Evolutionary conservation across 2,113 vertebrate species (phyloP).

Genomic region (Poeciliopsis prolifica): DNA sequence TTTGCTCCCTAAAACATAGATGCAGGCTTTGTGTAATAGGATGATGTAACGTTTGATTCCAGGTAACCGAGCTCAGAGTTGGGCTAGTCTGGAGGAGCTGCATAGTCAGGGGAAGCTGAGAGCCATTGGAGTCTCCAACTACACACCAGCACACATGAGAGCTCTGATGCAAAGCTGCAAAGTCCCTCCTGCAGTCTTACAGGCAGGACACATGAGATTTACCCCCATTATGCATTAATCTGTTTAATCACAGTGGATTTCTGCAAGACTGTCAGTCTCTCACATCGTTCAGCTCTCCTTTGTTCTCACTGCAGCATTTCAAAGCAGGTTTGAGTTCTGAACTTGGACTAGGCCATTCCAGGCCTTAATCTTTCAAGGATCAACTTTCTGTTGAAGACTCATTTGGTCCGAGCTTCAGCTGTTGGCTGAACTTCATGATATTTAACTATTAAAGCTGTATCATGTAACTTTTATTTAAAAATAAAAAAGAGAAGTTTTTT

Average conservation of each 20-base stretch:
- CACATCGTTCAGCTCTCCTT: too few species aligned
- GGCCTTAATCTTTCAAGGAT: too few species aligned
- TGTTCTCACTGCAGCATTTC: too few species aligned
- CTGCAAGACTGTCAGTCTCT: too few species aligned
- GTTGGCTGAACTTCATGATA: not conserved
- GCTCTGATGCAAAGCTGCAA: conserved; percentile 77
- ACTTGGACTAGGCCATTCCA: too few species aligned
- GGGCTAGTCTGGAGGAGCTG: conserved; percentile 80
- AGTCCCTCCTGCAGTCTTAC: conserved; percentile 75
- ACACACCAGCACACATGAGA: conserved; percentile 79
- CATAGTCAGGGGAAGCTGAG: conserved; percentile 76
- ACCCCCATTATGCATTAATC: too few species aligned
- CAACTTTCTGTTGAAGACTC: not conserved
- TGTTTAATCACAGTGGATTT: too few species aligned
- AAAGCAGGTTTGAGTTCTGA: too few species aligned
- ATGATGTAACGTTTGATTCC: conserved; percentile 13
- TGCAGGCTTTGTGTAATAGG: not conserved
- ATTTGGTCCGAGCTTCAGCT: not conserved
- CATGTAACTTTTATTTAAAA: too few species aligned
- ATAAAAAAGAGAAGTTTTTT: too few species aligned
- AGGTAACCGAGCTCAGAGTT: conserved; percentile 77
- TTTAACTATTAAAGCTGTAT: not conserved
- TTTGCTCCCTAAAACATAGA: conserved; percentile 2
- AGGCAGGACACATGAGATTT: conserved; percentile 45
- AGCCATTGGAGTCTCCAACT: conserved; percentile 87